Evolutionary conservation across 2,797 vertebrate genomes (phyloP).

Genomic region (Spinibarbus caldwelli): DNA sequence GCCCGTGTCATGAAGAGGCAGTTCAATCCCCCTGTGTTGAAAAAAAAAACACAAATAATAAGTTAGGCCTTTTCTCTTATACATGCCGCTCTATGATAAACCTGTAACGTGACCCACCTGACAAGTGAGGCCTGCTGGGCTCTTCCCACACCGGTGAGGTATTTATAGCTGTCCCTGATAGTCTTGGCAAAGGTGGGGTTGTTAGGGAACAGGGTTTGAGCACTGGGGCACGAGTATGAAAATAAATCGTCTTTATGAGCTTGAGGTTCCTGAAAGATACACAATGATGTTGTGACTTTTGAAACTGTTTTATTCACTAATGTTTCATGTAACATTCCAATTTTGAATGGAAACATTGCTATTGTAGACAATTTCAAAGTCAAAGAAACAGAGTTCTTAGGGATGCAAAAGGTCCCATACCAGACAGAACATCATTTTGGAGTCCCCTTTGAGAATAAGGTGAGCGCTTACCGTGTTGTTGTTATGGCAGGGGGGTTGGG

Average conservation of each 20-base stretch:
- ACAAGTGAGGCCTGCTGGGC: slow-evolving; percentile 71
- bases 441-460: background rate
- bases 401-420: background rate
- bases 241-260: slow-evolving; percentile 76
- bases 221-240: slow-evolving; percentile 81
- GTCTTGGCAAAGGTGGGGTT: slow-evolving; percentile 84
- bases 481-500: slow-evolving; percentile 69
- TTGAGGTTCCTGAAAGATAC: slow-evolving; percentile 64
- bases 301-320: background rate
- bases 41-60: background rate
- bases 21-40: slow-evolving; percentile 75
- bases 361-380: background rate
- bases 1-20: slow-evolving; percentile 79
- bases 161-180: slow-evolving; percentile 84
- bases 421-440: background rate
- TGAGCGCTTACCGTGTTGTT: slow-evolving; percentile 74
- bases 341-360: background rate
- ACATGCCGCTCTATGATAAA: background rate
- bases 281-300: background rate
- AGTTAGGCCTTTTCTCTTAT: background rate
- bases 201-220: slow-evolving; percentile 83
- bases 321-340: background rate
- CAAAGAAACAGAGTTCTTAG: background rate
- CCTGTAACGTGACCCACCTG: slow-evolving; percentile 68
- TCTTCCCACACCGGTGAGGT: slow-evolving; percentile 81